phyloP scores from a whole-genome alignment of 2,797 vertebrate species.

The Rachycentron canadum region DNA sequence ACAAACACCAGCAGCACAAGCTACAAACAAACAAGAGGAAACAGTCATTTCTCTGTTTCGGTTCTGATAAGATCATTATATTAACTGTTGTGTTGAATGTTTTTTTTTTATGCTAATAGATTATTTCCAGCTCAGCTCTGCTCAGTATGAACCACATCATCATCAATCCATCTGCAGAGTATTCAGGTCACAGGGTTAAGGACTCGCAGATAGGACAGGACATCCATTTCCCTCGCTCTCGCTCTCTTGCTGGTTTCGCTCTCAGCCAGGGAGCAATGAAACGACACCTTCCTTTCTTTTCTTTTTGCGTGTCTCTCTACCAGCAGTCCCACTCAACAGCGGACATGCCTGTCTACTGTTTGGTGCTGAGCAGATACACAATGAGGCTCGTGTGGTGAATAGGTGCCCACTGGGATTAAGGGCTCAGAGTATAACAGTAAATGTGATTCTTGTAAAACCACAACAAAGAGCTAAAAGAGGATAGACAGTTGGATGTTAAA shows the following conservation, averaged over 20 bases:
- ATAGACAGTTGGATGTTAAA: too few relatives aligned
- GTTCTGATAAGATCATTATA: not conserved
- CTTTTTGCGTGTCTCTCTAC: not conserved
- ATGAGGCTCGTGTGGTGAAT: too few relatives aligned
- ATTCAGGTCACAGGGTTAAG: constrained; percentile 29
- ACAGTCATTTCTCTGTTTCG: not conserved
- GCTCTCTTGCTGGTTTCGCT: not conserved
- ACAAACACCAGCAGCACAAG: not conserved
- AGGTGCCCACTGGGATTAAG: too few relatives aligned
- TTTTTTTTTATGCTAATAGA: constrained; percentile 5
- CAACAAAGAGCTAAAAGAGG: too few relatives aligned
- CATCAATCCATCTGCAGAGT: not conserved
- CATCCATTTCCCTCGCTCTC: not conserved
- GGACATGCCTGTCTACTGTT: too few relatives aligned
- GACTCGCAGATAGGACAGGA: constrained; percentile 6
- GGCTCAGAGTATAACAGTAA: too few relatives aligned
- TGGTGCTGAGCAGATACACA: too few relatives aligned
- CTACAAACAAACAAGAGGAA: not conserved
- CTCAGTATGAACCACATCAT: not conserved
- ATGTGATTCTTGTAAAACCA: too few relatives aligned
- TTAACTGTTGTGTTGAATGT: not conserved
- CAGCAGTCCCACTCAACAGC: too few relatives aligned
- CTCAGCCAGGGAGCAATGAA: not conserved
- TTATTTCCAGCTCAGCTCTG: not conserved
- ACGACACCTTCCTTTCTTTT: not conserved